These are phyloP conservation scores for Megalopta genalis DNA, from an alignment of 1,140 invertebrate genomes.

Conservation along the genomic window DNA sequence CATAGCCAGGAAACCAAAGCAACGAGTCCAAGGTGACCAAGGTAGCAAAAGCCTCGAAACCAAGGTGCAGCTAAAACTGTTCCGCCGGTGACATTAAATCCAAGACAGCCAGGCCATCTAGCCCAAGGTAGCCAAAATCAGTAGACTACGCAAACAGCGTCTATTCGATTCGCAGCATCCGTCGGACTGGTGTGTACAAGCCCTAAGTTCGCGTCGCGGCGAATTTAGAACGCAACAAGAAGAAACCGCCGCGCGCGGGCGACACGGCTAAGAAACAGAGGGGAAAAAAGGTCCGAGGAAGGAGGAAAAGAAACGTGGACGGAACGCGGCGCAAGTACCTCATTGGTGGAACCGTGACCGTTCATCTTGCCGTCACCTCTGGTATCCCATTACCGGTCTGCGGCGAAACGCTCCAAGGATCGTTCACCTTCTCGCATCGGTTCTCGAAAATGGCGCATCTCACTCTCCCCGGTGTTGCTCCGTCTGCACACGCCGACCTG, in stretches of 20 bases:
- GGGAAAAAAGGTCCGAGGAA: conserved; percentile 7
- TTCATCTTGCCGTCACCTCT: conserved; percentile 77
- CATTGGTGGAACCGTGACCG: conserved; percentile 73
- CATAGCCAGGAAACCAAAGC: too few species aligned
- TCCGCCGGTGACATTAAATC: too few species aligned
- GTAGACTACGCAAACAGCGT: not conserved
- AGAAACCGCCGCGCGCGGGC: conserved; percentile 52
- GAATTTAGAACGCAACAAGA: conserved; percentile 68
- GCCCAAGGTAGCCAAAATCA: too few species aligned
- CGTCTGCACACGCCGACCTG: not conserved
- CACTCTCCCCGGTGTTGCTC: conserved; percentile 36
- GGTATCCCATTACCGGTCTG: conserved; percentile 73
- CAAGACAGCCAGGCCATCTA: too few species aligned
- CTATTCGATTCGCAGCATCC: too few species aligned
- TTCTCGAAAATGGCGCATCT: conserved; percentile 65
- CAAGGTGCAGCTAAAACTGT: too few species aligned
- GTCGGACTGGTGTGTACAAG: conserved; percentile 16
- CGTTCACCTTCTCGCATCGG: conserved; percentile 65
- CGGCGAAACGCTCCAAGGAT: conserved; percentile 64
- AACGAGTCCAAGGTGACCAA: too few species aligned
- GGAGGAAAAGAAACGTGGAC: conserved; percentile 50
- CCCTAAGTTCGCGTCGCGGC: conserved; percentile 44
- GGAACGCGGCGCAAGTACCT: conserved; percentile 67
- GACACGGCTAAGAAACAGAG: conserved; percentile 47
- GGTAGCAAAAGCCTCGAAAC: too few species aligned